Conservation (phyloP, 2,888 invertebrate genomes). For the Nemoura dubitans region DNA sequence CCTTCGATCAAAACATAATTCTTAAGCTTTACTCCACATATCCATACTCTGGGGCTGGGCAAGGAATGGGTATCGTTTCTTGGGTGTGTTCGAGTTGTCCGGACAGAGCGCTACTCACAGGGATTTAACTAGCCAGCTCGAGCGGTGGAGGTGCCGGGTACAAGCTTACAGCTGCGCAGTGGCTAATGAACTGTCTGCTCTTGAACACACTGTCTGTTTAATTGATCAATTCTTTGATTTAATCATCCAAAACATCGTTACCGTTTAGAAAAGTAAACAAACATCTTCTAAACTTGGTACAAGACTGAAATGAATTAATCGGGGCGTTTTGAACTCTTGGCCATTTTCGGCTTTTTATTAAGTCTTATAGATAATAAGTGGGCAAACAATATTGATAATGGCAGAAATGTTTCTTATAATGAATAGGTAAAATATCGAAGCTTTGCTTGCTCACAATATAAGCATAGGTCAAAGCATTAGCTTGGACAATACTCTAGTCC, state of each 20-base stretch:
- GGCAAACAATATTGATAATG: no score
- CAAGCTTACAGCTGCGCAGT: no score
- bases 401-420: neutral
- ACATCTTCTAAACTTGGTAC: no score
- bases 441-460: slow-evolving; percentile 25
- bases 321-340: no score
- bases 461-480: slow-evolving; percentile 32
- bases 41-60: slow-evolving; percentile 8
- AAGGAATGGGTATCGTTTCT: neutral
- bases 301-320: no score
- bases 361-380: no score
- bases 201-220: no score
- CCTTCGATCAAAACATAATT: slow-evolving; percentile 44
- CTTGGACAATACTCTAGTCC: slow-evolving; percentile 10
- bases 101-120: neutral
- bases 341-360: no score
- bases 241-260: no score
- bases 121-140: neutral
- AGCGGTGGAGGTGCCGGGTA: neutral
- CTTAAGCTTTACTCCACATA: slow-evolving; percentile 45
- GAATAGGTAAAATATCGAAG: neutral
- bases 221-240: no score
- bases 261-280: no score
- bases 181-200: no score
- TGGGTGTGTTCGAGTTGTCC: neutral